Evolutionary conservation across 2,888 invertebrate genomes (phyloP), one percentile per base, ranked within the genome.

Genomic region (Ceraclea dissimilis): DNA sequence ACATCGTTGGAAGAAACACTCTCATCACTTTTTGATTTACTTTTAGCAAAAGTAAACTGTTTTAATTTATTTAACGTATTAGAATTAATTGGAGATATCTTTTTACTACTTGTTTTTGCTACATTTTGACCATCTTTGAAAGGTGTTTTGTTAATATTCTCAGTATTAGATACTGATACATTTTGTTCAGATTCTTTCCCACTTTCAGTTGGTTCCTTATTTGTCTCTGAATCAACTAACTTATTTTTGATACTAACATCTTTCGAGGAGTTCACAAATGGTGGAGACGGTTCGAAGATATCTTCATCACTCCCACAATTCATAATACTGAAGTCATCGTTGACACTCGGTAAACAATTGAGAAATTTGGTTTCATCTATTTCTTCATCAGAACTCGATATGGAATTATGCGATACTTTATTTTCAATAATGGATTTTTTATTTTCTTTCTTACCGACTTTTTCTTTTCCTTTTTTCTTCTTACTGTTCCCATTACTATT

Each of bases 321-420:
- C 39, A 39, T 39, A 39, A 39, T n/a, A 31, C 67, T 66, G 58
- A 72, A 75, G 19, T 68, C 67, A 65, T 77, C 75, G 67, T 78
- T 74, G 0, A 77, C 77, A 68, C 76, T 76, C 0, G 76, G 77
- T 2, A 77, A 68, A 60, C 67, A 71, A 61, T 76, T 71, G 34
- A 77, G 64, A 21, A 70, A 59, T 46, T 61, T 64, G 17, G 49
- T 63, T 33, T 62, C 58, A 51, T 63, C 58, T 51, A 63, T 57
- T 44, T 60, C 58, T 52, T 64, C 63, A 51, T 65, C 65, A 58
- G 67, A 66, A 60, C 58, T 58, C 8, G 51, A 54, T 16, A 18
- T 26, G 17, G 18, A 39, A 21, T 21, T 33, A 31, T 33, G 26
- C 4, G 4, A 6, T 10, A 26, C 4, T 10, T 26, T 26, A 26